phyloP scores from a whole-genome alignment of 2,113 vertebrate genomes.

The Stegastes partitus region DNA sequence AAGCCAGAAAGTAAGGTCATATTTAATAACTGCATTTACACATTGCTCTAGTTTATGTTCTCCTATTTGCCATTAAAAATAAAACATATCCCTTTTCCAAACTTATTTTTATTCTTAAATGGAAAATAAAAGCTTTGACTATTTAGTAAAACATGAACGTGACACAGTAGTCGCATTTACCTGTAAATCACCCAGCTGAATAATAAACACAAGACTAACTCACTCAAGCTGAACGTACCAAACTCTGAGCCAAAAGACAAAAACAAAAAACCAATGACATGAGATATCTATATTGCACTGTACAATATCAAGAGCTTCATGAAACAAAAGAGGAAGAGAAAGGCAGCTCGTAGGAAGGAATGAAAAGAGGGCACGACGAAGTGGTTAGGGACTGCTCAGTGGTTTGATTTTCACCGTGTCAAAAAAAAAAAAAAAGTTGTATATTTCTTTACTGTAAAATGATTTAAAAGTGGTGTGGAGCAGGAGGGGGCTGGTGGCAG shows the following conservation, averaged over 20 bases:
- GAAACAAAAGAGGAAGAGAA: background rate
- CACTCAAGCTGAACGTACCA: background rate
- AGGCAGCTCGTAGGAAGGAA: background rate
- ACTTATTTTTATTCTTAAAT: conserved; percentile 4
- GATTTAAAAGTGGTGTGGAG: conserved; percentile 5
- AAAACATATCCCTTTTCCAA: conserved; percentile 45
- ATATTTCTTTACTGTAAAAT: background rate
- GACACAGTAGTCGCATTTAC: conserved; percentile 10
- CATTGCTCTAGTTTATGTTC: background rate
- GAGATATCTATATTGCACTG: conserved; percentile 1
- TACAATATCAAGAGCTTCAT: conserved; percentile 21
- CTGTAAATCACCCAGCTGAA: background rate
- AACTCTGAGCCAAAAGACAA: background rate
- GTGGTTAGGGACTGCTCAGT: conserved; percentile 28
- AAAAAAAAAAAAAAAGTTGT: background rate
- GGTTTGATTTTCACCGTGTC: background rate
- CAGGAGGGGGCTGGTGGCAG: background rate
- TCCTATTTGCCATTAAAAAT: conserved; percentile 5
- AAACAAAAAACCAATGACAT: background rate
- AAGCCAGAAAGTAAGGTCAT: conserved; percentile 1
- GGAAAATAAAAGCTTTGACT: conserved; percentile 4
- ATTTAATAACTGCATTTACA: conserved; percentile 36
- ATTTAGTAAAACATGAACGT: conserved; percentile 24
- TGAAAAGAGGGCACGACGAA: background rate
- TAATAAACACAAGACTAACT: too few species aligned